These are phyloP conservation scores for Spisula solida DNA, from an alignment of 2,888 invertebrate genomes.

Conservation along the genomic window DNA sequence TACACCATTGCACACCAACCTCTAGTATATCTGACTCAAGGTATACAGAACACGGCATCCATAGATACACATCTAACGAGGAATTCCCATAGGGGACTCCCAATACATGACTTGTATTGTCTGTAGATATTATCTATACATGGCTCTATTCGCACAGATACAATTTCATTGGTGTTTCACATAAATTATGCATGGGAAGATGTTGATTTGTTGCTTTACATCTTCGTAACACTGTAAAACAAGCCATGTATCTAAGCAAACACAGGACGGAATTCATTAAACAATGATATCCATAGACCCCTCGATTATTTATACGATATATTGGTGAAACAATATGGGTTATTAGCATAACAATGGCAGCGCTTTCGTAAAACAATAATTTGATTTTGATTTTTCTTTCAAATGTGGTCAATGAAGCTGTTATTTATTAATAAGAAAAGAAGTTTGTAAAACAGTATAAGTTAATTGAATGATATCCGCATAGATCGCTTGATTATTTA, in stretches of 20 bases:
- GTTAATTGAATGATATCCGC: neutral
- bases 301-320: neutral
- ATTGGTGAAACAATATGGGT: too few species aligned
- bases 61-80: conserved; percentile 1
- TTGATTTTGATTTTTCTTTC: too few species aligned
- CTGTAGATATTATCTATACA: neutral
- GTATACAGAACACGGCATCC: neutral
- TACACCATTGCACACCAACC: neutral
- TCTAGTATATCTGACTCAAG: neutral
- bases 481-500: neutral
- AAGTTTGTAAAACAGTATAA: too few species aligned
- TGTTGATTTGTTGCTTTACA: neutral
- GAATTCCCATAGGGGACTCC: neutral
- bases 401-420: too few species aligned
- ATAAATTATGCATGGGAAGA: neutral
- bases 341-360: too few species aligned
- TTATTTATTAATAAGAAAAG: too few species aligned
- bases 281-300: neutral
- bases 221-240: neutral
- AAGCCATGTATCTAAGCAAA: conserved; percentile 1
- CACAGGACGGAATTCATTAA: neutral
- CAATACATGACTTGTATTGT: neutral
- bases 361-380: too few species aligned
- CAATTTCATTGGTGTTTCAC: neutral
- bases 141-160: neutral